phyloP scores from a whole-genome alignment of 1,140 invertebrate species.

The Archivesica marissinica region DNA sequence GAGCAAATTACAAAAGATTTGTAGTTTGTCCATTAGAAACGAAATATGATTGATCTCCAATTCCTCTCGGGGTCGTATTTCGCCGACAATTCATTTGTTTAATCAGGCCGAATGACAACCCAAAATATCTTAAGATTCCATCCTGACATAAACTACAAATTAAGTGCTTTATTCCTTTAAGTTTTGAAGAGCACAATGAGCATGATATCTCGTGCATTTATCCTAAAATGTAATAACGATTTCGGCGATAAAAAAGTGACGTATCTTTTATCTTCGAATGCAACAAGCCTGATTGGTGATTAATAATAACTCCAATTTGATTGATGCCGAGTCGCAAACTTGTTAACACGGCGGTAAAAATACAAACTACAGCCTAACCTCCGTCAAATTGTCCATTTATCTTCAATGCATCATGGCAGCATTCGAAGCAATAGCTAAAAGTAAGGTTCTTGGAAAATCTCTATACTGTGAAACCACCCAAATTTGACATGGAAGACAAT shows the following conservation, averaged over 20 bases:
- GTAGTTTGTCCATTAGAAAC: constrained; percentile 50
- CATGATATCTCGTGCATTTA: constrained; percentile 14
- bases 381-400: constrained; percentile 30
- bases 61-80: constrained; percentile 45
- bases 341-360: constrained; percentile 56
- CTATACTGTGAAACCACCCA: no score
- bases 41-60: constrained; percentile 51
- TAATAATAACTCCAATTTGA: constrained; percentile 35
- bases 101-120: constrained; percentile 55
- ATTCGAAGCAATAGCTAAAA: no score
- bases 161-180: constrained; percentile 54
- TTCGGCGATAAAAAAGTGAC: constrained; percentile 25
- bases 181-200: constrained; percentile 46
- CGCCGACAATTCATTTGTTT: constrained; percentile 61
- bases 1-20: constrained; percentile 66
- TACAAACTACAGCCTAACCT: constrained; percentile 37
- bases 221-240: constrained; percentile 51
- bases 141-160: constrained; percentile 59
- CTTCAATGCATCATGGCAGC: constrained; percentile 28
- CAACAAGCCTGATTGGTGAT: constrained; percentile 48
- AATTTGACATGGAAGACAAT: no score
- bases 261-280: constrained; percentile 8
- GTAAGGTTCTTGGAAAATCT: no score
- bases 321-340: constrained; percentile 33
- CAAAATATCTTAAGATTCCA: constrained; percentile 51